Evolutionary conservation across 2,797 vertebrate genomes (phyloP), one percentile per base, ranked within the genome.

Genomic region (Halcyon leucocephala): DNA sequence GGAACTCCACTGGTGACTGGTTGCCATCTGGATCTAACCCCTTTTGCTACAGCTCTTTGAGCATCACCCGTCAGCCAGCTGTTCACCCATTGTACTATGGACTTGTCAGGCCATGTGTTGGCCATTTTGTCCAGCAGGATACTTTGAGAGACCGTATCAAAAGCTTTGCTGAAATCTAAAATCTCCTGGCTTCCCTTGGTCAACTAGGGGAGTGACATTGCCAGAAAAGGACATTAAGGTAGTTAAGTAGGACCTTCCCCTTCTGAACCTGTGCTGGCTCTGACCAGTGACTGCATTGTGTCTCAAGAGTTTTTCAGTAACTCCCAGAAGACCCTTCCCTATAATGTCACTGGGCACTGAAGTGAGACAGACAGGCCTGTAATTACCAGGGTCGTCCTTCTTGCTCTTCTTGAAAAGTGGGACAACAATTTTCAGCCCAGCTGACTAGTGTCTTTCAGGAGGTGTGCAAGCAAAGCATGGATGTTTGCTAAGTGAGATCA

Each of bases 211-310:
- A 58, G n/a, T 64, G 25, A 51, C 11, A 18, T 65, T 60, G 18
- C 55, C n/a, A 17, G 31, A 22, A 81, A 46, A 46, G 49, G 78
- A 69, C 41, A 25, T 58, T 9, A 15, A 64, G 10, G 9, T 72
- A 37, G 25, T 58, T 84, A 55, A 77, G 29, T 41, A 69, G 70
- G 74, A 55, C 22, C 49, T 84, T 21, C 35, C 55, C 60, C 26
- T 77, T 1, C 1, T 69, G 44, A 73, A 42, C n/a, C 39, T 10
- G 2, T 65, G 54, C 7, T 86, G 82, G 31, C 65, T 52, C 9
- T 73, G 69, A 44, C 41, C 14, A 8, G 18, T 0, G 3, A 33
- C 60, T 81, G 37, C 0, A 0, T 46, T 86, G 51, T 64, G 24
- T 84, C 46, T 55, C 31, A 48, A 44, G 31, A 78, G 61, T 52